These are phyloP conservation scores for Gallinago jamesoni DNA, from an alignment of 2,113 vertebrate genomes.

Conservation along the genomic window DNA sequence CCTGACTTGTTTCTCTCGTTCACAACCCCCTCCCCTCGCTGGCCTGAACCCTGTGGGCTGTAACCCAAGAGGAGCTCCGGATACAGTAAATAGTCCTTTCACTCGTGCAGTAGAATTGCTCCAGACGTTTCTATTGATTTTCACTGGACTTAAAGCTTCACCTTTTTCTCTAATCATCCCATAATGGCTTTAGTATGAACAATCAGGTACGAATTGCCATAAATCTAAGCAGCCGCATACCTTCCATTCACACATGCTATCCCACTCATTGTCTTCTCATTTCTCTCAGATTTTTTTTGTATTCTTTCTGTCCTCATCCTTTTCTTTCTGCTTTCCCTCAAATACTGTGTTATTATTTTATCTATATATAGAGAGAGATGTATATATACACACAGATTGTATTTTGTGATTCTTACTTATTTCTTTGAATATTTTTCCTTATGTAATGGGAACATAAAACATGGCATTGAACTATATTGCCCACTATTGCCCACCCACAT, in stretches of 20 bases:
- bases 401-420: not conserved
- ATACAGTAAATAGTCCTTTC: constrained; percentile 86
- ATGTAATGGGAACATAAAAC: not conserved
- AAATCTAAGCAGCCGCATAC: constrained; percentile 88
- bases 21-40: not conserved
- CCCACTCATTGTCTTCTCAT: constrained; percentile 67
- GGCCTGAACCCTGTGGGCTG: constrained; percentile 3
- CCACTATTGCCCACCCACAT: rapidly evolving
- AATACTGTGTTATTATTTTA: not conserved
- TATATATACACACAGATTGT: not conserved
- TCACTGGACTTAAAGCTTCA: constrained; percentile 99
- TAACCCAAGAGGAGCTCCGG: constrained; percentile 73
- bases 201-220: constrained; percentile 97
- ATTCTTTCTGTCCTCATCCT: constrained; percentile 37
- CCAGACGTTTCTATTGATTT: constrained; percentile 99
- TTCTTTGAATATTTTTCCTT: not conserved
- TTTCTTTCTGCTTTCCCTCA: not conserved
- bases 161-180: constrained; percentile 99
- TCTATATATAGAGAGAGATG: too few relatives aligned
- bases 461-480: not conserved
- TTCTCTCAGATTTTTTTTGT: constrained; percentile 56
- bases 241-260: constrained; percentile 61
- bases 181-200: constrained; percentile 99
- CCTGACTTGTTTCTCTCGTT: not conserved
- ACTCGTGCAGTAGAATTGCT: constrained; percentile 90